Base-by-base conservation (phyloP, 2,888 invertebrate genomes). In the Alloscopus bannaensis region DNA sequence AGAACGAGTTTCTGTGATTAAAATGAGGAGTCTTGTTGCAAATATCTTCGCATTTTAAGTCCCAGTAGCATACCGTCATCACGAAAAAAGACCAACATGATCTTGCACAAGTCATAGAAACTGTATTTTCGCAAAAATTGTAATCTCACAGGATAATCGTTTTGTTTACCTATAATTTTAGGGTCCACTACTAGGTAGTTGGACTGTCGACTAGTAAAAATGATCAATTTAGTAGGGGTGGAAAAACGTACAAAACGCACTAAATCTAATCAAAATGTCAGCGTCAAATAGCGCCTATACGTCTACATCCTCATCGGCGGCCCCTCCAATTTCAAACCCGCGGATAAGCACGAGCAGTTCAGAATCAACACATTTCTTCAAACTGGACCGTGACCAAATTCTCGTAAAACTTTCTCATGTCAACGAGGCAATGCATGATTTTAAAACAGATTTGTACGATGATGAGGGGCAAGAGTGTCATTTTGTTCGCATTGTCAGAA, bases 381-480 rank as follows among this genome's bases (percentile, higher is more conserved):
- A 26, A 18, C 77, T 72, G 3, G 47, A 26, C 2, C 47, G 52
- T 1, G 59, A 64, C 29, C 45, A 66, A 70, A 66, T 81, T 40
- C 66, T 81, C 26, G 68, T 55, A 13, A 77, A 81, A 69, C 52
- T 71, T 2, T 81, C 81, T 1, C 60, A 81, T 24, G 76, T 81
- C 31, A 81, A 81, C 40, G 76, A 81, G 18, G 71, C 71, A 2
- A 31, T 81, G 31, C 45, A 13, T 3, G 76, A 81, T 18, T 66
- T 81, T 3, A 65, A 71, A 31, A 70, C 76, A 8, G 66, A 71
- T 50, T 65, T 81, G 0, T 76, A 71, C 60, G 81, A 81, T 22
- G 76, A 76, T 31, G 64, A 81, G 8, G 81, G 65, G 2, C 42
- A 71, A 29, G 64, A 76, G 20, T 81, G 81, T 31, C 76, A 71